Evolutionary conservation across 1,140 invertebrate species (phyloP), one percentile per base, ranked within the genome.

Genomic region (Bombus consobrinus): DNA sequence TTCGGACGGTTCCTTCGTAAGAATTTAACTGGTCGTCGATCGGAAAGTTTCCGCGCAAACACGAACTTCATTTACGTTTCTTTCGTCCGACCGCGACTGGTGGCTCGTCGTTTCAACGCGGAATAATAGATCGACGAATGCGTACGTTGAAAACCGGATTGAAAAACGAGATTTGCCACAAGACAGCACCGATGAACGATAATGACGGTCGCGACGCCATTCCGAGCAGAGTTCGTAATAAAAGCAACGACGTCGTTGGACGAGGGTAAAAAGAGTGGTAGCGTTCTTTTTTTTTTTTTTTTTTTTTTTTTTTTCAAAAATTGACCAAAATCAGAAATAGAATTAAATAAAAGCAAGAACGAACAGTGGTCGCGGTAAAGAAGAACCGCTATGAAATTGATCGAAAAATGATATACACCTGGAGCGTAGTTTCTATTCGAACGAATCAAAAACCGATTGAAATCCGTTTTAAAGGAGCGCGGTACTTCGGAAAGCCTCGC

Each of bases 21-120:
- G 77, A 76, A 83, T 87, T 83, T 73, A 39, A 84, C 80, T 57
- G 62, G 47, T 62, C 83, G 87, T 76, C 76, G 71, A 84, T 88
- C 83, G 59, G 71, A 73, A 87, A 88, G 47, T 87, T 80, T 72
- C 34, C 59, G n/a, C 79, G 53, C 34, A 76, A 80, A 74, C 68
- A 25, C 22, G 53, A 64, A 75, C 80, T 83, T 87, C 80, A 59
- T 88, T 53, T 22, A 8, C 47, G 18, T 53, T 53, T 53, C 47
- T 53, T 53, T 8, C 18, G 18, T 22, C 0, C 47, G 47, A 18
- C 47, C 47, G 18, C 47, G 18, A 22, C 18, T 8, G 18, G 0
- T 53, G 47, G 47, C 47, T 53, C 75, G 74, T 75, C 78, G 82
- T 81, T 57, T 69, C 28, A 79, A 82, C 69, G 37, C 22, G 15